Conservation (phyloP, 2,113 vertebrate genomes). For the Engystomops pustulosus region DNA sequence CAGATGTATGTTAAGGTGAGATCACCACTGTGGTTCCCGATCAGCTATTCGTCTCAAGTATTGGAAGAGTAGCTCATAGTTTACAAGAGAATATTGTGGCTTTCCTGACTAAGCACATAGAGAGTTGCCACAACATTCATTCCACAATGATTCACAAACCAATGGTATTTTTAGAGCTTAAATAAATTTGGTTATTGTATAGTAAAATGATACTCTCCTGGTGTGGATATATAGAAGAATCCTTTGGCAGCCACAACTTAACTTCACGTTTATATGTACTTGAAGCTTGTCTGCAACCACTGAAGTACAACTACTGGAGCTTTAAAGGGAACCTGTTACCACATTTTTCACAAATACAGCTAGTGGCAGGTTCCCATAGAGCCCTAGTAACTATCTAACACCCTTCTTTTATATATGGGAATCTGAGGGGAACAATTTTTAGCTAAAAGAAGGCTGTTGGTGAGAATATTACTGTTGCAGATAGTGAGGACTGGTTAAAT, state of each 20-base stretch:
- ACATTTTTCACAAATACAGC: no score
- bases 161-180: slow-evolving; percentile 12
- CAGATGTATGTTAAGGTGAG: slow-evolving; percentile 61
- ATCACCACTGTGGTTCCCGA: not conserved
- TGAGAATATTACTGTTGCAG: no score
- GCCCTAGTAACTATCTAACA: no score
- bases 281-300: no score
- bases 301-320: not conserved
- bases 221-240: not conserved
- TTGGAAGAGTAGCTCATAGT: not conserved
- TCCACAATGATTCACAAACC: slow-evolving; percentile 24
- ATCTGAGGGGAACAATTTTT: no score
- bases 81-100: slow-evolving; percentile 34
- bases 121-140: slow-evolving; percentile 26
- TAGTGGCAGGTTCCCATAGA: no score
- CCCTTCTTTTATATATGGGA: no score
- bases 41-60: slow-evolving; percentile 18
- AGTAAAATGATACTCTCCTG: not conserved
- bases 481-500: no score
- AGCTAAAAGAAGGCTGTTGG: no score
- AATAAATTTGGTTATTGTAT: not conserved
- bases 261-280: not conserved
- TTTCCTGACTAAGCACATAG: slow-evolving; percentile 50
- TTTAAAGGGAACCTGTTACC: no score
- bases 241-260: not conserved